A percentile compares a stretch with the other conserved stretches of the same genome.
phyloP scores from a whole-genome alignment of 35 echinoderm and acorn worm genomes.

The Eucidaris tribuloides region DNA sequence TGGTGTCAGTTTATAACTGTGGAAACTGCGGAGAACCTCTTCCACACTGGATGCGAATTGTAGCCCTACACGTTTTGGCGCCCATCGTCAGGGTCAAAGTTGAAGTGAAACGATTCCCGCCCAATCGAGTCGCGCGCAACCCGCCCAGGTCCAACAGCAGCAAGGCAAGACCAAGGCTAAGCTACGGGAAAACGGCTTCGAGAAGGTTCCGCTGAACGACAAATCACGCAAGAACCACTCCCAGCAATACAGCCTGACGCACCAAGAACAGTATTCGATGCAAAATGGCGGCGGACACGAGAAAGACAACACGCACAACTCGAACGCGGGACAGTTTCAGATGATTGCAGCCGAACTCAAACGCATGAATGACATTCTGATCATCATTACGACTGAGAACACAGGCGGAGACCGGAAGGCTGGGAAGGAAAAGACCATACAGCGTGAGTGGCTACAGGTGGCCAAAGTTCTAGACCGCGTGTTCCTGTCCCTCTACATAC shows the following conservation, averaged over 20 bases:
- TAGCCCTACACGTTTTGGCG: conserved; percentile 43
- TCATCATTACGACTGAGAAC: conserved; percentile 33
- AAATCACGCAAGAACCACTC: not conserved
- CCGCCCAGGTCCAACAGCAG: not conserved
- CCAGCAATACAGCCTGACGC: not conserved
- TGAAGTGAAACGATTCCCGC: conserved; percentile 11
- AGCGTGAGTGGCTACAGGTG: conserved; percentile 60
- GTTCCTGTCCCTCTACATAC: conserved; percentile 73
- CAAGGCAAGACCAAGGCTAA: not conserved
- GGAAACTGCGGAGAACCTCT: conserved; percentile 51
- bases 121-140: not conserved
- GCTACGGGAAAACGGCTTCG: conserved; percentile 8
- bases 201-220: conserved; percentile 1
- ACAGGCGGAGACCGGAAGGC: not conserved
- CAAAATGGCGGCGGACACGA: conserved; percentile 28
- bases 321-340: conserved; percentile 45
- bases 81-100: conserved; percentile 58
- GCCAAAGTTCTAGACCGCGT: conserved; percentile 75
- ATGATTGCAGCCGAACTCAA: conserved; percentile 58
- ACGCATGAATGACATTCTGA: conserved; percentile 69
- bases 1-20: conserved; percentile 72
- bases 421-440: conserved; percentile 24
- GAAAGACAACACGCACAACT: conserved; percentile 37
- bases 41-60: conserved; percentile 47
- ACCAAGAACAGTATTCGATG: conserved; percentile 13